Evolutionary conservation across 2,113 vertebrate genomes (phyloP).

Genomic region (Speoplatyrhinus poulsoni): DNA sequence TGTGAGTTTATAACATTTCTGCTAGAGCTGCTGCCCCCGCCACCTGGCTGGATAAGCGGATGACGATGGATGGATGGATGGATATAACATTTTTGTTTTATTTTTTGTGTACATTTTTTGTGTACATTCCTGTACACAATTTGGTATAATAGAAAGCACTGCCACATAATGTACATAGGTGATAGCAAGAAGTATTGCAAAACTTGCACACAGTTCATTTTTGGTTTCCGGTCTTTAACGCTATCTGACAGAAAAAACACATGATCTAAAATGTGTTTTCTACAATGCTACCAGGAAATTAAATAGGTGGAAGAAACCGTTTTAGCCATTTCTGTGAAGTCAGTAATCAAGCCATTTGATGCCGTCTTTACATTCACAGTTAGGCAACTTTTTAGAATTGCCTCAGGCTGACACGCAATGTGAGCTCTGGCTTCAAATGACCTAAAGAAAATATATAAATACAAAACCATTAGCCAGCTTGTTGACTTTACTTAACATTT

Average conservation of each 20-base stretch:
- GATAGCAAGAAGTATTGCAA: neutral
- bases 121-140: too few relatives aligned
- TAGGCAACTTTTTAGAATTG: constrained; percentile 33
- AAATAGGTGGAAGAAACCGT: neutral
- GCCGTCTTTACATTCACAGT: constrained; percentile 51
- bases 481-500: constrained; percentile 79
- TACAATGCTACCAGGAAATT: neutral
- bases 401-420: constrained; percentile 54
- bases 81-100: too few relatives aligned
- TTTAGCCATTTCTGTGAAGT: constrained; percentile 20
- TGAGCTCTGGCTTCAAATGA: constrained; percentile 70
- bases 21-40: too few relatives aligned
- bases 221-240: neutral
- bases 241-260: neutral
- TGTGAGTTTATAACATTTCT: too few relatives aligned
- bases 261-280: neutral
- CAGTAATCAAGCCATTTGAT: constrained; percentile 35
- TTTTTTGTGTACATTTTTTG: too few relatives aligned
- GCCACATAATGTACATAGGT: too few relatives aligned
- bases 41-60: too few relatives aligned
- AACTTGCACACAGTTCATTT: neutral
- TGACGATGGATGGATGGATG: too few relatives aligned
- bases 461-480: constrained; percentile 74
- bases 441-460: constrained; percentile 78
- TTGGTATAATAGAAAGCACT: too few relatives aligned